Conservation (phyloP, 2,888 invertebrate species). For the Selenia dentaria region DNA sequence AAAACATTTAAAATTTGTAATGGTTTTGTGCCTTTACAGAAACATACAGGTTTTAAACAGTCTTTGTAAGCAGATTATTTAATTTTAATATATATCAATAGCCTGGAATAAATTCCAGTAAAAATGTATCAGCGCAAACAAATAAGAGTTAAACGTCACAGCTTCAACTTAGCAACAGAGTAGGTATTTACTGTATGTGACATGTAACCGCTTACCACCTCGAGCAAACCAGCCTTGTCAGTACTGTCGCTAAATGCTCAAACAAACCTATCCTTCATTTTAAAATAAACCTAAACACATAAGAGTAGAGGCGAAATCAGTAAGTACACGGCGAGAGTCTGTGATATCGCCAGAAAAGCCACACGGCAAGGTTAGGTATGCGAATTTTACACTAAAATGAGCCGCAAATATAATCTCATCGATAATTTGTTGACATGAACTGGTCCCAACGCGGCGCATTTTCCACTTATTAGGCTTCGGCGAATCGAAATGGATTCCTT, state of each 20-base stretch:
- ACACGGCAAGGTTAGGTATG: no score
- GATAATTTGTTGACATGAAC: constrained; percentile 23
- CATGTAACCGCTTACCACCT: constrained; percentile 4
- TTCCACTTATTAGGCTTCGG: constrained; percentile 20
- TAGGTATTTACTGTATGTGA: background rate
- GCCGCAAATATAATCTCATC: constrained; percentile 27
- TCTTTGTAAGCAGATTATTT: no score
- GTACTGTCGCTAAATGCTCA: constrained; percentile 7
- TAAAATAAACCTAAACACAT: constrained; percentile 1
- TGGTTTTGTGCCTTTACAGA: no score
- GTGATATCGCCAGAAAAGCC: constrained; percentile 4
- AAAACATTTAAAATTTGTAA: no score
- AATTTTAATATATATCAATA: no score
- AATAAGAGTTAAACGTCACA: background rate
- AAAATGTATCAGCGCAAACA: no score
- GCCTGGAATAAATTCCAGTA: no score
- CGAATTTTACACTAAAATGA: constrained; percentile 31
- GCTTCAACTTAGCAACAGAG: background rate
- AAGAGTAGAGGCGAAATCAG: background rate
- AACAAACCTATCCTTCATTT: background rate
- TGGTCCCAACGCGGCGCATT: constrained; percentile 15
- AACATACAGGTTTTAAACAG: no score
- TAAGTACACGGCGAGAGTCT: background rate
- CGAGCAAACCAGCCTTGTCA: constrained; percentile 3
- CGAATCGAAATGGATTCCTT: background rate